Evolutionary conservation across 2,113 vertebrate species (phyloP).

Genomic region (Rutilus rutilus): DNA sequence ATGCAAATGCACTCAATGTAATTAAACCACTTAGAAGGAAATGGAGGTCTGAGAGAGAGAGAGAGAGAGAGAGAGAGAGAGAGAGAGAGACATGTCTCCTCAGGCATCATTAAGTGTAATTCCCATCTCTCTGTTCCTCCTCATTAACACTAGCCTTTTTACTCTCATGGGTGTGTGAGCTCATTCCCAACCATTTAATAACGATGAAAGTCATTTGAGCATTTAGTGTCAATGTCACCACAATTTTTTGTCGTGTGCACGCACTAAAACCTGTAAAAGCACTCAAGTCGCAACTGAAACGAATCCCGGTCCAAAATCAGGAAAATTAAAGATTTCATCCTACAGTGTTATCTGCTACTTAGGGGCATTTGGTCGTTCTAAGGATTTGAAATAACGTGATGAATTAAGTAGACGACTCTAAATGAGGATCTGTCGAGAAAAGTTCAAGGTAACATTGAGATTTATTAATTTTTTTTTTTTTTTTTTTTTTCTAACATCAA

Average conservation of each 20-base stretch:
- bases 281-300: not conserved
- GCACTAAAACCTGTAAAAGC: conserved; percentile 28
- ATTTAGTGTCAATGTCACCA: conserved; percentile 63
- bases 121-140: conserved; percentile 88
- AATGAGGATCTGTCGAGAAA: too few species aligned
- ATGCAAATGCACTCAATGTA: not conserved
- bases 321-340: not conserved
- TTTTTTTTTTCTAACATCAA: not conserved
- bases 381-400: not conserved
- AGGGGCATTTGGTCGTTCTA: too few species aligned
- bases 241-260: conserved; percentile 4
- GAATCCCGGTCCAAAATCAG: not conserved
- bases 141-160: conserved; percentile 98
- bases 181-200: conserved; percentile 68
- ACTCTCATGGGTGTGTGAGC: conserved; percentile 83
- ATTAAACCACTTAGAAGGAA: conserved; percentile 10
- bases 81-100: conserved; percentile 75
- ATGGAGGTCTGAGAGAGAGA: not conserved
- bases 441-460: too few species aligned
- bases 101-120: conserved; percentile 96
- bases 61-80: conserved; percentile 62
- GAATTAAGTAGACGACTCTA: too few species aligned
- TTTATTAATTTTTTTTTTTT: too few species aligned
- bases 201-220: conserved; percentile 74
- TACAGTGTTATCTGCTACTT: not conserved